phyloP scores from a whole-genome alignment of 2,113 vertebrate species.

The Oxyruncus cristatus region DNA sequence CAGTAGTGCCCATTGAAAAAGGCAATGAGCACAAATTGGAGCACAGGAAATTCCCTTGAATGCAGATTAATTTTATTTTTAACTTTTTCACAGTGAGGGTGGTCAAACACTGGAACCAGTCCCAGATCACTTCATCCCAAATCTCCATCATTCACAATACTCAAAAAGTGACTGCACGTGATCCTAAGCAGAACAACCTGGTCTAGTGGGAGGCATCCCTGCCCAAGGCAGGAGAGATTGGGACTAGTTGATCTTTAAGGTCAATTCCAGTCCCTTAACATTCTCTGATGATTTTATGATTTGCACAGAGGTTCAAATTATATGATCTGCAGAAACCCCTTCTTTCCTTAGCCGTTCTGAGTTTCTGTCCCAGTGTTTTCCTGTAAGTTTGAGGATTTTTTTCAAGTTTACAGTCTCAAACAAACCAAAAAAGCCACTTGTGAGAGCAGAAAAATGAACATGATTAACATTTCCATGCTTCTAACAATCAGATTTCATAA shows the following conservation, averaged over 20 bases:
- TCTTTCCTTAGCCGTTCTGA: background rate
- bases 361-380: background rate
- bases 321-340: background rate
- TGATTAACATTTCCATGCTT: background rate
- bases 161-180: background rate
- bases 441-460: background rate
- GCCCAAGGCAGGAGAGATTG: background rate
- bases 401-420: background rate
- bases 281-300: background rate
- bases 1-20: background rate
- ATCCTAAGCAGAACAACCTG: background rate
- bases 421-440: background rate
- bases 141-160: background rate
- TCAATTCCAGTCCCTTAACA: background rate
- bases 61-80: background rate
- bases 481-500: background rate
- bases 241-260: background rate
- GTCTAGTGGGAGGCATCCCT: background rate
- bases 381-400: background rate
- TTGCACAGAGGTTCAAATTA: background rate
- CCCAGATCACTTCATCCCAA: background rate
- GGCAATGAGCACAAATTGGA: background rate
- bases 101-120: background rate
- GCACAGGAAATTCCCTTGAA: background rate
- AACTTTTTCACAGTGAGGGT: background rate